Percentiles rank a stretch among this genome's conserved stretches.
These are phyloP conservation scores for Spheniscus mendiculus DNA, from an alignment of 2,113 vertebrate genomes.

Conservation along the genomic window DNA sequence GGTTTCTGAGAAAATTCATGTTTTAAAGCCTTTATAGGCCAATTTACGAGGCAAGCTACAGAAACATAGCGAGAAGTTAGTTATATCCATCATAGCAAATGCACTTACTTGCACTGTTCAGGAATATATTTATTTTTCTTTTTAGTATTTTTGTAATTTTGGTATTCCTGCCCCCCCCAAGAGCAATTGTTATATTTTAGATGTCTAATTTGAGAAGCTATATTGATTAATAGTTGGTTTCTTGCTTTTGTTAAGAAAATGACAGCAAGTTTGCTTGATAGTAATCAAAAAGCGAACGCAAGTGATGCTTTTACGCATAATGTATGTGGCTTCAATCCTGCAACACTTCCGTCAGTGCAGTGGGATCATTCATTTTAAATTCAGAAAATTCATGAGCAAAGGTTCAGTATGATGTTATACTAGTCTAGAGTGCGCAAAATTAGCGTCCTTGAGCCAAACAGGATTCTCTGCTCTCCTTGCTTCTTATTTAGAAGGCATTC, in stretches of 20 bases:
- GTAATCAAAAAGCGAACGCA: neutral
- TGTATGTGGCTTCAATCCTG: accelerated
- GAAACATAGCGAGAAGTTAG: neutral
- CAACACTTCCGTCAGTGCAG: neutral
- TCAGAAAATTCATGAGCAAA: neutral
- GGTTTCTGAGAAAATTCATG: neutral
- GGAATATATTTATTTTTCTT: neutral
- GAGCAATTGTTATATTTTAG: neutral
- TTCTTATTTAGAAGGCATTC: neutral
- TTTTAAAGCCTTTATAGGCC: neutral
- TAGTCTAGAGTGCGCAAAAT: neutral
- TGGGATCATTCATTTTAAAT: neutral
- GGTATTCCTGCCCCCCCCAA: accelerated
- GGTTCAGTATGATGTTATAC: neutral
- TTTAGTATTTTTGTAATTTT: neutral
- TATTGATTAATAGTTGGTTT: neutral
- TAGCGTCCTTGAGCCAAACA: neutral
- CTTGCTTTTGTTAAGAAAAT: neutral
- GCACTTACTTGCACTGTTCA: neutral
- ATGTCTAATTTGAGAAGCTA: neutral
- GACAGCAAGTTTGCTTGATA: neutral
- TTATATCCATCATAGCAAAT: neutral
- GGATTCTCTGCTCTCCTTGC: neutral
- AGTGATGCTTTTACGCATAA: neutral
- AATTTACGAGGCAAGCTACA: neutral